phyloP scores from a whole-genome alignment of 2,888 invertebrate species.

The Drosophila flavopinicola region DNA sequence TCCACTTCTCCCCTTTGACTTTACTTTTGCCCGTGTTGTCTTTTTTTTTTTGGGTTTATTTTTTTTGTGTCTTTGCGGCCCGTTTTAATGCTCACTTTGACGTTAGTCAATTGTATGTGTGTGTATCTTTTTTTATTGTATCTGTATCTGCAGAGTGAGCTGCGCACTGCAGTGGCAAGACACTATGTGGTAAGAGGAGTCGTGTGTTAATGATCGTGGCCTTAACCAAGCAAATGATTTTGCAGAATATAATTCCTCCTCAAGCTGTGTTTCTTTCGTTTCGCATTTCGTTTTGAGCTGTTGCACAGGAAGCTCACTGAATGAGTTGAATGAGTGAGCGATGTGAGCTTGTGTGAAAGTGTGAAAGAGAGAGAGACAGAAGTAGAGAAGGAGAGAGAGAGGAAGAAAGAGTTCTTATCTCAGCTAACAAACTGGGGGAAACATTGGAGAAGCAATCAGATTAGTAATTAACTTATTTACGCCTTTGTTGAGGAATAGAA shows the following conservation, averaged over 20 bases:
- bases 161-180: constrained; percentile 30
- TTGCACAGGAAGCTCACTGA: constrained; percentile 13
- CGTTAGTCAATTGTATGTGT: constrained; percentile 66
- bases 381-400: no score
- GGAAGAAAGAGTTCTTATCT: constrained; percentile 14
- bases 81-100: constrained; percentile 62
- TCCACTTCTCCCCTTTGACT: no score
- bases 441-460: constrained; percentile 7
- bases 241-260: constrained; percentile 28
- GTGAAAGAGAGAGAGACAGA: no score
- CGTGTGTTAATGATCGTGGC: constrained; percentile 64
- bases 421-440: background rate
- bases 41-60: constrained; percentile 42
- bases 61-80: constrained; percentile 42
- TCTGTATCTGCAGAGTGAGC: constrained; percentile 31
- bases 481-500: background rate
- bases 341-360: background rate
- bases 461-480: constrained; percentile 1
- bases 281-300: constrained; percentile 11
- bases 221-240: constrained; percentile 31
- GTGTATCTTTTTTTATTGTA: constrained; percentile 3
- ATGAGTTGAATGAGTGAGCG: background rate
- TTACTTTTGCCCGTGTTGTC: no score
- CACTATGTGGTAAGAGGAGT: constrained; percentile 24
- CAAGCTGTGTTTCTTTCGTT: constrained; percentile 5